phyloP scores from a whole-genome alignment of 1,140 invertebrate species.

The Pissodes strobi region DNA sequence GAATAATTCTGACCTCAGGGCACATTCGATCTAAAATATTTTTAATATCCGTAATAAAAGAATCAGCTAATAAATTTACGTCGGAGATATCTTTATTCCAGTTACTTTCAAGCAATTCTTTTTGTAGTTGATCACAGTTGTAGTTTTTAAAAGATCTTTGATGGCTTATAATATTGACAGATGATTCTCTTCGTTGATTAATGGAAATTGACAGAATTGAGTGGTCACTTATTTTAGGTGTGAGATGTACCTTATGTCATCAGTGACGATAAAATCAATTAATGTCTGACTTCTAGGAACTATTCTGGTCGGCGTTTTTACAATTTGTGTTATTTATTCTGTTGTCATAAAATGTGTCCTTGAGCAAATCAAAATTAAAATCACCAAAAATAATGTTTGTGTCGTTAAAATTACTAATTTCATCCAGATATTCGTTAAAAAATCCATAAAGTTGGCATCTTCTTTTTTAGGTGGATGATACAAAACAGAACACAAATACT shows the following conservation, averaged over 20 bases:
- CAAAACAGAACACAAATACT: constrained; percentile 5
- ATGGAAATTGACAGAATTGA: not conserved
- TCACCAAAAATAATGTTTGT: not conserved
- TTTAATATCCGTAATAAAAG: not conserved
- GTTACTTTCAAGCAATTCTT: not conserved
- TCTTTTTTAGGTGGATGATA: not conserved
- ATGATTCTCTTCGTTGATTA: not conserved
- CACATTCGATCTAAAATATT: not conserved
- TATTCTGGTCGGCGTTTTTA: not conserved
- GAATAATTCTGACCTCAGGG: not conserved
- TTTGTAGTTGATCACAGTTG: not conserved
- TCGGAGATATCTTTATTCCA: constrained; percentile 6
- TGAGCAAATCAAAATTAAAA: not conserved
- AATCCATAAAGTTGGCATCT: not conserved
- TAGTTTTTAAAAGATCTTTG: constrained; percentile 7
- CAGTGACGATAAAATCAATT: not conserved
- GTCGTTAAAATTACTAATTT: not conserved
- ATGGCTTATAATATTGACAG: not conserved
- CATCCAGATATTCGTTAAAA: not conserved
- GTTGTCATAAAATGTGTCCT: not conserved
- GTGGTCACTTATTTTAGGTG: not conserved
- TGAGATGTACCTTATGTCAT: constrained; percentile 1
- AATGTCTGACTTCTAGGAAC: not conserved
- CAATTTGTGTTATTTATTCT: not conserved
- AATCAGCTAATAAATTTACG: not conserved